A percentile compares a stretch with the other conserved stretches of the same genome.
phyloP scores from a whole-genome alignment of 2,888 invertebrate genomes.

The Tetranychus piercei region DNA sequence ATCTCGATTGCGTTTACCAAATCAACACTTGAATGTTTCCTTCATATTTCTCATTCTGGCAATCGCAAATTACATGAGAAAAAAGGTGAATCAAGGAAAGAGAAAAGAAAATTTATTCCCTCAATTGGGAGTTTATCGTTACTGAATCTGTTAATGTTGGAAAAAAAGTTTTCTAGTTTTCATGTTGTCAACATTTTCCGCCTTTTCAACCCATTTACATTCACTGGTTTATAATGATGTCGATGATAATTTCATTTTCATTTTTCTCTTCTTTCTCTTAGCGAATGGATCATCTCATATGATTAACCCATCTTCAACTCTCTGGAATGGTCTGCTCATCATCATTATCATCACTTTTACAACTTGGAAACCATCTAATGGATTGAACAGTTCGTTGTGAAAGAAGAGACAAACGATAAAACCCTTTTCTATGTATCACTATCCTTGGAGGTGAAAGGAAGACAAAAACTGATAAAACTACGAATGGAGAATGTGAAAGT shows the following conservation, averaged over 20 bases:
- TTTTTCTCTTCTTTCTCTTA: not conserved
- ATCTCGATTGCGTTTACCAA: not conserved
- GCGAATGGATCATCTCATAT: not conserved
- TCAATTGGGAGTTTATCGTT: too few relatives aligned
- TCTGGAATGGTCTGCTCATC: not conserved
- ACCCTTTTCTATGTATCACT: not conserved
- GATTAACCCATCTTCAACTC: not conserved
- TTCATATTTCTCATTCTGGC: too few relatives aligned
- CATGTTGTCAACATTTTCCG: not conserved
- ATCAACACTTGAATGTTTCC: too few relatives aligned
- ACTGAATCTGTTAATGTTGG: not conserved
- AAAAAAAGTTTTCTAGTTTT: not conserved
- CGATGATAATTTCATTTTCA: not conserved
- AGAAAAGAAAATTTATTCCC: too few relatives aligned
- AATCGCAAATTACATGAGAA: too few relatives aligned
- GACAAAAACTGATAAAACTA: not conserved
- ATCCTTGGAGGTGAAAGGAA: not conserved
- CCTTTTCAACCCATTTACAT: not conserved
- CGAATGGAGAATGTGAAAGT: too few relatives aligned
- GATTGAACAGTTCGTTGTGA: not conserved
- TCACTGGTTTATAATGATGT: not conserved
- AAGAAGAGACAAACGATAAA: not conserved
- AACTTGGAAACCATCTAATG: not conserved
- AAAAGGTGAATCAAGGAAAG: too few relatives aligned
- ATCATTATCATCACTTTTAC: not conserved